Evolutionary conservation across 1,140 invertebrate genomes (phyloP), one percentile per base, ranked within the genome.

Genomic region (Zaprionus camerounensis): DNA sequence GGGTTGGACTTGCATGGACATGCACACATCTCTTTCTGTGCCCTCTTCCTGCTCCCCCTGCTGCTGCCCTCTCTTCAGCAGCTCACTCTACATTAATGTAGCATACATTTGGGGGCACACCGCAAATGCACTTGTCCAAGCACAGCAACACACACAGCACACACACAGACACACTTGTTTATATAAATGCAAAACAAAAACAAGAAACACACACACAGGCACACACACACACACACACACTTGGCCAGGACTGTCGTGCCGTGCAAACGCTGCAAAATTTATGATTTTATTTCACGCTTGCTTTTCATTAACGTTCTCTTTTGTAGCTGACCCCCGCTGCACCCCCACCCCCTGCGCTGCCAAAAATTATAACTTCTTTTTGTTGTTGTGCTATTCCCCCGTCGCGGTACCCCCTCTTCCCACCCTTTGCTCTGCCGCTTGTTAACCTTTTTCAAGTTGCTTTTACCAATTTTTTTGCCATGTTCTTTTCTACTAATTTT

Each of bases 241-340:
- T 49, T 28, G 38, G 31, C 22, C 62, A 9, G 22, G 17, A 53
- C 53, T 69, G 72, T 75, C 72, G 67, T 66, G 57, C 26, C 55
- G 41, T 46, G 66, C 65, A 80, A 80, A 69, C 81, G 41, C 68
- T 90, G 81, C 72, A 85, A 77, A 90, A 90, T 90, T 90, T 90
- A 90, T 90, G 85, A 90, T 90, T 90, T 90, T 90, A 90, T 90
- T 90, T 90, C 85, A 90, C 85, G 85, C 85, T 90, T 90, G 85
- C 85, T 90, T 90, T 90, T 90, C 85, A 90, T 90, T 91, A 90
- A 90, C 81, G 87, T 81, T 80, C 72, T 51, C 20, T 67, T 75
- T 68, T 62, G 55, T 68, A 41, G 63, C 65, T 85, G 72, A 20
- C 20, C 36, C 34, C 46, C 31, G 15, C 41, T 1, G 5, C 41